A percentile compares a stretch with the other conserved stretches of the same genome.
Conservation (phyloP, 2,113 vertebrate genomes). For the Malurus melanocephalus region DNA sequence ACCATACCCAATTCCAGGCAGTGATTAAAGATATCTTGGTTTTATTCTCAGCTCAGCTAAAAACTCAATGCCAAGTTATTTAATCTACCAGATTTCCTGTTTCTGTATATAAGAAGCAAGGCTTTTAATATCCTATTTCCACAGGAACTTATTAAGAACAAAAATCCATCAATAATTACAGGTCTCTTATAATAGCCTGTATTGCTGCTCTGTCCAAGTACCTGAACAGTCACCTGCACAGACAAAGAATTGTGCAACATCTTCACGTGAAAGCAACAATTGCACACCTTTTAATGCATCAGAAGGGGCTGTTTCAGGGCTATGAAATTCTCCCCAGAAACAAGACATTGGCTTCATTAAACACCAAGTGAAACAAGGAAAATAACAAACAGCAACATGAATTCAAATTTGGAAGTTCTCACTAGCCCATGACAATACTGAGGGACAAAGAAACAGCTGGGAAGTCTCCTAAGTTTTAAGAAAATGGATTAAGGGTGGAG, state of each 20-base stretch:
- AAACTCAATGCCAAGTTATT: neutral
- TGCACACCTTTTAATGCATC: neutral
- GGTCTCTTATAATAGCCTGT: neutral
- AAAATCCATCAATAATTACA: neutral
- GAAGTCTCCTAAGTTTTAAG: neutral
- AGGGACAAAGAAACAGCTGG: neutral
- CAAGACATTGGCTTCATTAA: neutral
- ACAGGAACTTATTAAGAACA: neutral
- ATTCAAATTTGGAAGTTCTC: neutral
- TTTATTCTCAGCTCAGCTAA: neutral
- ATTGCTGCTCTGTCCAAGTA: neutral
- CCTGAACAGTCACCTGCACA: neutral
- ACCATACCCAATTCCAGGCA: neutral
- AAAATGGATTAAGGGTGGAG: neutral
- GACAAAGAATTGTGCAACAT: neutral
- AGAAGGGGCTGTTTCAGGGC: neutral
- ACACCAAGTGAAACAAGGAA: neutral
- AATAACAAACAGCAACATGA: neutral
- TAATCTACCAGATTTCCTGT: neutral
- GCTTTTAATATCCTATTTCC: neutral
- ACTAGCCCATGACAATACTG: neutral
- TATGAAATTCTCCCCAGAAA: neutral
- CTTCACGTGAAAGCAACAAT: accelerated
- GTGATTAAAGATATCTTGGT: neutral
- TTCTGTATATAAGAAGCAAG: neutral